Evolutionary conservation across 2,797 vertebrate species (phyloP).

Genomic region (Hoplostethus atlanticus): DNA sequence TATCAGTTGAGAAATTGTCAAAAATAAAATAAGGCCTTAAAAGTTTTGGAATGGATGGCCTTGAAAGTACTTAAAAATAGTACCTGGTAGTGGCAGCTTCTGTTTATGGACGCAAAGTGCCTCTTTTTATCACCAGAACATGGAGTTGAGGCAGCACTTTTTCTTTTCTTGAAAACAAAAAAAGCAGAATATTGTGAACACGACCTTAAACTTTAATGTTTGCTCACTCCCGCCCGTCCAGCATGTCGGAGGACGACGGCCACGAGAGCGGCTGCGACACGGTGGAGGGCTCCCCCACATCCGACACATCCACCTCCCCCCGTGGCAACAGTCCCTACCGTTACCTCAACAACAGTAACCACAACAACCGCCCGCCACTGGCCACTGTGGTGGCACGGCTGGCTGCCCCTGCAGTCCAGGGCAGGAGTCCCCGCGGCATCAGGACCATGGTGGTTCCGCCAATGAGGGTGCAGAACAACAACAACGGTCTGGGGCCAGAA

Average conservation of each 20-base stretch:
- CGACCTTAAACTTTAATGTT: background rate
- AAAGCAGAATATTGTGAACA: too few relatives aligned
- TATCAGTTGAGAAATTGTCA: too few relatives aligned
- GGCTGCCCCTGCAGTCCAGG: conserved; percentile 79
- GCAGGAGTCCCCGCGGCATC: conserved; percentile 86
- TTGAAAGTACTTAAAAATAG: too few relatives aligned
- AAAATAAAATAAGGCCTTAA: too few relatives aligned
- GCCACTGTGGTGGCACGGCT: conserved; percentile 59
- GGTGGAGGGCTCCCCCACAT: conserved; percentile 92
- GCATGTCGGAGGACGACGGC: conserved; percentile 95
- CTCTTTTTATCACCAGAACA: too few relatives aligned
- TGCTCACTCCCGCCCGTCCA: conserved; percentile 52
- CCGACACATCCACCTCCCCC: conserved; percentile 86
- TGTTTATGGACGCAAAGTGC: too few relatives aligned
- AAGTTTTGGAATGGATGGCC: too few relatives aligned
- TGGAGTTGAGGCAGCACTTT: too few relatives aligned
- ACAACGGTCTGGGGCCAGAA: conserved; percentile 74
- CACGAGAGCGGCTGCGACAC: conserved; percentile 96
- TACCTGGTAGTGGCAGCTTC: too few relatives aligned
- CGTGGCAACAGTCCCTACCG: conserved; percentile 87
- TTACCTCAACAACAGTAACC: conserved; percentile 88
- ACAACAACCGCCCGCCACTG: conserved; percentile 74
- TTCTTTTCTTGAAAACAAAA: too few relatives aligned
- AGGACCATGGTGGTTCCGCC: conserved; percentile 94
- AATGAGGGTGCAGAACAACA: conserved; percentile 89